Evolutionary conservation across 1,140 invertebrate genomes (phyloP), one percentile per base, ranked within the genome.

Genomic region (Macrobrachium rosenbergii): DNA sequence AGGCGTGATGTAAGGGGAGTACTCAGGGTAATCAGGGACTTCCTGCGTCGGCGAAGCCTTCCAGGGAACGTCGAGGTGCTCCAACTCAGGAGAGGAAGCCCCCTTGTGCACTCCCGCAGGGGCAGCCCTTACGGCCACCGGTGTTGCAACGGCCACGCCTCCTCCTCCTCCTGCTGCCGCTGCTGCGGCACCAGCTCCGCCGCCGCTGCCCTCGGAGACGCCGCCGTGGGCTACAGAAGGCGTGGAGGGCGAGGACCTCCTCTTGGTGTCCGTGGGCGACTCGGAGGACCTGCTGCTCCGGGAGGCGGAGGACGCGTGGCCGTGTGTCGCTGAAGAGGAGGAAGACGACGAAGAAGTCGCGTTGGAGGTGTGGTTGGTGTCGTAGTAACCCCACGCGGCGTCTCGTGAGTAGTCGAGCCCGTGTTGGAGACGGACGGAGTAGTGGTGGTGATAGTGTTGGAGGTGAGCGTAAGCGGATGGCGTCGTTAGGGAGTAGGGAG

Each of bases 1-100:
- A 16, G 89, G 87, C 17, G 87, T 90, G 37, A 90, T 58, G 81
- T 87, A 90, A 37, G 82, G 43, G 17, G 87, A 69, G 59, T 87
- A 87, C 64, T 90, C 89, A 6, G 83, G 87, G 81, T 87, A 90
- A n/a, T 90, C 89, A 1, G 89, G 89, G 16, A 90, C 89, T 64
- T 88, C 89, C 78, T 90, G 89, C 8, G 87, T 88, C 7, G 89
- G 89, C 28, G 89, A 90, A 19, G 89, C 83, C 83, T 90, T 90
- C 89, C 89, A 90, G 3, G 89, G 86, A 19, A 69, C 80, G 8
- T 73, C 73, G 12, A 79, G 43, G 16, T 88, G 86, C 14, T 90
- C 89, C 45, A 83, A 63, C 19, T 86, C 85, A 21, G 88, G 77
- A 16, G 89, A 80, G 19, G 83, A 79, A 58, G 83, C 80, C 19